Percentiles rank a stretch among this genome's conserved stretches.
phyloP scores from a whole-genome alignment of 2,113 vertebrate genomes.

The Indicator maculatus region DNA sequence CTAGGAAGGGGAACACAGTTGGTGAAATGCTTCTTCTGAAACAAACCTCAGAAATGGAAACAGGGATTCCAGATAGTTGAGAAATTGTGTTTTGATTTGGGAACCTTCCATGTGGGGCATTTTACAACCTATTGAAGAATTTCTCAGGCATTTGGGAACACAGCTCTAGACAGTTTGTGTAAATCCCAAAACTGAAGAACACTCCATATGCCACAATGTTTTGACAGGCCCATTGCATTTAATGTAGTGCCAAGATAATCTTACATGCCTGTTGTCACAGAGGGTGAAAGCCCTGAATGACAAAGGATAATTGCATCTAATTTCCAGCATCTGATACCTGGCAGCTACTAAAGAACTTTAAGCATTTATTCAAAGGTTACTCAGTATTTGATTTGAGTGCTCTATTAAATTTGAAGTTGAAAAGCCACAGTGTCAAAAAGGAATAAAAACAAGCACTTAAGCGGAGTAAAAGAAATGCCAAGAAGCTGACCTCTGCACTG shows the following conservation, averaged over 20 bases:
- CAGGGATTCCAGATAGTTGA: background rate
- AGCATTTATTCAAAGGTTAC: background rate
- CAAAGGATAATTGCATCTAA: background rate
- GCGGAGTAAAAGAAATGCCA: slow-evolving; percentile 21
- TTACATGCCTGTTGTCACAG: background rate
- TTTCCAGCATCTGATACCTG: background rate
- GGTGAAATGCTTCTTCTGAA: slow-evolving; percentile 12
- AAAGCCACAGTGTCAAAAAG: background rate
- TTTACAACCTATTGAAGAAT: background rate
- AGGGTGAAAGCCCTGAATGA: background rate
- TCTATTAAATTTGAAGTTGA: background rate
- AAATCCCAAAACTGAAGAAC: background rate
- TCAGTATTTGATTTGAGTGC: background rate
- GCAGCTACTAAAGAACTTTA: background rate
- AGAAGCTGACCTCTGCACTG: slow-evolving; percentile 18
- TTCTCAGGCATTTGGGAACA: background rate
- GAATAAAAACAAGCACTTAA: slow-evolving; percentile 30
- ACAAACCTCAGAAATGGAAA: slow-evolving; percentile 2
- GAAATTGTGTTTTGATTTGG: background rate
- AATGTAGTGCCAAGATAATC: background rate
- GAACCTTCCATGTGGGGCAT: background rate
- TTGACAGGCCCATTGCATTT: background rate
- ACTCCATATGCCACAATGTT: background rate
- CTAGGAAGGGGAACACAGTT: background rate
- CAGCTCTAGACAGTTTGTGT: background rate